These are phyloP conservation scores for Limenitis camilla DNA, from an alignment of 2,888 invertebrate species.

Conservation along the genomic window DNA sequence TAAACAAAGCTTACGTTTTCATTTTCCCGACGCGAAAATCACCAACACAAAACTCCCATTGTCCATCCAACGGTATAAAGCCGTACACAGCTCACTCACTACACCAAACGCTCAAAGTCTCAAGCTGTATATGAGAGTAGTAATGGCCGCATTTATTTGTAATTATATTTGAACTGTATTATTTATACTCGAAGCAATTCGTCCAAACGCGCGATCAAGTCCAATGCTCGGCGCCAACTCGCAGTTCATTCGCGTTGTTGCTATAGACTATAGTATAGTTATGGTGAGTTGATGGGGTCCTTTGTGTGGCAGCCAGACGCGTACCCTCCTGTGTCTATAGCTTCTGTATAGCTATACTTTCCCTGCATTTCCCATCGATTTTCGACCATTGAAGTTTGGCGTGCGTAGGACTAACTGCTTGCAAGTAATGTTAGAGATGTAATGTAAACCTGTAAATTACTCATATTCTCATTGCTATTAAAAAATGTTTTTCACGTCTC, in stretches of 20 bases:
- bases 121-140: slow-evolving; percentile 7
- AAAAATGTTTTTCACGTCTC: no score
- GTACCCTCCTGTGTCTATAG: slow-evolving; percentile 48
- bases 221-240: slow-evolving; percentile 66
- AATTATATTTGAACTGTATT: slow-evolving; percentile 23
- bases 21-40: slow-evolving; percentile 64
- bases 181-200: slow-evolving; percentile 40
- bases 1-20: slow-evolving; percentile 64
- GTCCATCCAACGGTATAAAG: slow-evolving; percentile 42
- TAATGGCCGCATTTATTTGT: slow-evolving; percentile 13
- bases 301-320: slow-evolving; percentile 63
- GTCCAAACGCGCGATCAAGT: slow-evolving; percentile 63
- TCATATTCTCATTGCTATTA: no score
- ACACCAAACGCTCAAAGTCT: slow-evolving; percentile 19
- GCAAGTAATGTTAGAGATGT: not conserved
- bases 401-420: slow-evolving; percentile 4
- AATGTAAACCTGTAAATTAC: no score
- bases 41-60: slow-evolving; percentile 56
- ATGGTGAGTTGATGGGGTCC: slow-evolving; percentile 46
- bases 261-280: slow-evolving; percentile 56
- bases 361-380: slow-evolving; percentile 37
- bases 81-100: slow-evolving; percentile 42
- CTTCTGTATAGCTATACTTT: slow-evolving; percentile 43
- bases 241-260: slow-evolving; percentile 43
- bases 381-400: slow-evolving; percentile 27